A percentile compares a stretch with the other conserved stretches of the same genome.
Conservation (phyloP, 1,140 invertebrate species). For the Bombus waltoni region DNA sequence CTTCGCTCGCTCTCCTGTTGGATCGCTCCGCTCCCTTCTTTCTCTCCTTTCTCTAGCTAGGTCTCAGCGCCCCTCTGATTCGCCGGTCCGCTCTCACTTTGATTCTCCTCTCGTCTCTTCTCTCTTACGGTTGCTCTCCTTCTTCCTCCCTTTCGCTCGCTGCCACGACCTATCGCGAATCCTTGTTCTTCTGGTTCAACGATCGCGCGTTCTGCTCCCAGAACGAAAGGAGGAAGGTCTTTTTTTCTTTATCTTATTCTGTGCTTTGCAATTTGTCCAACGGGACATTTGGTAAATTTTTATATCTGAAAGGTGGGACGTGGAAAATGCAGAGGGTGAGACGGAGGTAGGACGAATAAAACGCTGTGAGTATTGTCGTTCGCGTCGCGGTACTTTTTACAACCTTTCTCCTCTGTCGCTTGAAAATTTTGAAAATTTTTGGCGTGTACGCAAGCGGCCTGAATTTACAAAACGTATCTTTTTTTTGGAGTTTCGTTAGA, state of each 20-base stretch:
- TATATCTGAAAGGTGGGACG: neutral
- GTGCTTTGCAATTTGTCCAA: too few relatives aligned
- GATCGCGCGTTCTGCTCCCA: neutral
- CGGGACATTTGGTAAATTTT: too few relatives aligned
- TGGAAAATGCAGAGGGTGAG: neutral
- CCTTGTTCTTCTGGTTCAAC: constrained; percentile 30
- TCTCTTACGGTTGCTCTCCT: constrained; percentile 21
- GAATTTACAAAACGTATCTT: too few relatives aligned
- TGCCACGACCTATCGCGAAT: constrained; percentile 41
- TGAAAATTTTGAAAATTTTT: too few relatives aligned
- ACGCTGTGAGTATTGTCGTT: constrained; percentile 5
- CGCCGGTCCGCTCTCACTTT: constrained; percentile 32
- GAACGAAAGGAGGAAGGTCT: neutral
- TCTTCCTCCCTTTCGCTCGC: constrained; percentile 32
- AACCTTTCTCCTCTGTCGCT: neutral
- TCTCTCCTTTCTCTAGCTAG: neutral
- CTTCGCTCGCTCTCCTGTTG: neutral
- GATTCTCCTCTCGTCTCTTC: neutral
- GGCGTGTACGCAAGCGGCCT: too few relatives aligned
- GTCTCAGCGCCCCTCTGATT: constrained; percentile 21
- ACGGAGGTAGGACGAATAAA: constrained; percentile 7
- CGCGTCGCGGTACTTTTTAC: neutral
- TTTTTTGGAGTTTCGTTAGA: too few relatives aligned
- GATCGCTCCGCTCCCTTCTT: neutral
- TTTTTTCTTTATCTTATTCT: too few relatives aligned